Conservation (phyloP, 2,888 invertebrate genomes). For the Netelia inedita region DNA sequence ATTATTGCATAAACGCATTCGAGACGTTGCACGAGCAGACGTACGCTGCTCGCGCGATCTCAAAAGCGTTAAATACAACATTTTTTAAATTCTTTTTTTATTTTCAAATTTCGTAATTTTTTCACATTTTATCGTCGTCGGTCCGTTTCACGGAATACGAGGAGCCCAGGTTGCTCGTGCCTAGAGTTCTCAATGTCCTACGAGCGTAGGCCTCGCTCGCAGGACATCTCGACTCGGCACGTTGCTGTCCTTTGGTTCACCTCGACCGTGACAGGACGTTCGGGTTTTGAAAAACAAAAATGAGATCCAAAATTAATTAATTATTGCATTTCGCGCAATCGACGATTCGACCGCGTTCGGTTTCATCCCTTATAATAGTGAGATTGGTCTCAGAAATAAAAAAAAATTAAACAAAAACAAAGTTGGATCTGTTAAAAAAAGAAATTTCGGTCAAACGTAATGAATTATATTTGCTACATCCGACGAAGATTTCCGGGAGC, state of each 20-base stretch:
- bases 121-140: neutral
- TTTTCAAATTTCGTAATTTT: slow-evolving; percentile 3
- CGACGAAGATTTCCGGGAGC: neutral
- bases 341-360: slow-evolving; percentile 50
- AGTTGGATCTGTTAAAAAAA: slow-evolving; percentile 47
- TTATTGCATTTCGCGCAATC: slow-evolving; percentile 46
- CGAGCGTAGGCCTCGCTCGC: slow-evolving; percentile 84
- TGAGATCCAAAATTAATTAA: neutral
- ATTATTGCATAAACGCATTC: slow-evolving; percentile 14
- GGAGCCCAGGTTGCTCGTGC: slow-evolving; percentile 69
- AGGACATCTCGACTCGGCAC: slow-evolving; percentile 79
- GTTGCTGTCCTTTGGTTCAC: slow-evolving; percentile 48
- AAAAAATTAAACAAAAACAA: slow-evolving; percentile 28
- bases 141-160: slow-evolving; percentile 56
- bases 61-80: slow-evolving; percentile 10
- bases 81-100: slow-evolving; percentile 54
- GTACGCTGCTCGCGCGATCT: slow-evolving; percentile 61
- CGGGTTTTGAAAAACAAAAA: neutral
- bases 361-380: slow-evolving; percentile 29
- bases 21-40: slow-evolving; percentile 53
- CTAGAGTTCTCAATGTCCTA: slow-evolving; percentile 78
- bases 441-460: neutral
- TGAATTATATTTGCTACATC: neutral
- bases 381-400: slow-evolving; percentile 10
- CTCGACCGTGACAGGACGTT: slow-evolving; percentile 40